These are phyloP conservation scores for Ptychadena robeensis DNA, from an alignment of 2,797 vertebrate species.

Conservation along the genomic window DNA sequence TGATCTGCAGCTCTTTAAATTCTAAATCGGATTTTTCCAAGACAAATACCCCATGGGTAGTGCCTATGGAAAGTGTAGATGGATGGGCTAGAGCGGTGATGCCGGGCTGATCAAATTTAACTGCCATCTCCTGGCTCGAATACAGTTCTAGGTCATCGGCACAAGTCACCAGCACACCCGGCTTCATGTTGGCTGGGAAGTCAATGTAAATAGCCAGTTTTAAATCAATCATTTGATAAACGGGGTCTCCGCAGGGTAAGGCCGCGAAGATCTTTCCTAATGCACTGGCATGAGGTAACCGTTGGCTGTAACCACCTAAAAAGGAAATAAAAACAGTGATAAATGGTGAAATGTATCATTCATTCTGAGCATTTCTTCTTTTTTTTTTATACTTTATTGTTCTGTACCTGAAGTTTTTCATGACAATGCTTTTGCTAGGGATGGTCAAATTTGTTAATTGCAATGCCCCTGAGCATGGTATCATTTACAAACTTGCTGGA, in stretches of 20 bases:
- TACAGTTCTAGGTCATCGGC: slow-evolving; percentile 95
- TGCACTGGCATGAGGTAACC: slow-evolving; percentile 89
- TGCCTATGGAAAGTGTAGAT: slow-evolving; percentile 82
- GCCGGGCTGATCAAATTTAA: slow-evolving; percentile 84
- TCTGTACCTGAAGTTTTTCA: no score
- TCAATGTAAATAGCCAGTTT: slow-evolving; percentile 94
- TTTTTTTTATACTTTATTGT: no score
- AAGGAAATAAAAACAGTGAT: slow-evolving; percentile 53
- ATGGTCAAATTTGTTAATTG: no score
- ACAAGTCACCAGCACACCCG: slow-evolving; percentile 87
- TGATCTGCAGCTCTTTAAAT: slow-evolving; percentile 74
- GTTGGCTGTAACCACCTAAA: slow-evolving; percentile 92
- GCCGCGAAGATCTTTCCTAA: slow-evolving; percentile 93
- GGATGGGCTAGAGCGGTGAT: slow-evolving; percentile 94
- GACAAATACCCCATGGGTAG: slow-evolving; percentile 92
- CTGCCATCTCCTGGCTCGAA: slow-evolving; percentile 67
- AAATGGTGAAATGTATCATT: background rate
- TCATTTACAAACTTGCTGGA: no score
- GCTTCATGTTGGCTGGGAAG: slow-evolving; percentile 87
- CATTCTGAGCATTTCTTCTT: no score
- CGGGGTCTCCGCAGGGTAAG: slow-evolving; percentile 85
- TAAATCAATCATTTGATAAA: slow-evolving; percentile 94
- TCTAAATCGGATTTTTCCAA: slow-evolving; percentile 71
- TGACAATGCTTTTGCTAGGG: no score
- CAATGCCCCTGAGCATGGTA: no score